Percentiles rank a stretch among this genome's conserved stretches.
Evolutionary conservation across 2,888 invertebrate genomes (phyloP).

Genomic region (Acronicta aceris): DNA sequence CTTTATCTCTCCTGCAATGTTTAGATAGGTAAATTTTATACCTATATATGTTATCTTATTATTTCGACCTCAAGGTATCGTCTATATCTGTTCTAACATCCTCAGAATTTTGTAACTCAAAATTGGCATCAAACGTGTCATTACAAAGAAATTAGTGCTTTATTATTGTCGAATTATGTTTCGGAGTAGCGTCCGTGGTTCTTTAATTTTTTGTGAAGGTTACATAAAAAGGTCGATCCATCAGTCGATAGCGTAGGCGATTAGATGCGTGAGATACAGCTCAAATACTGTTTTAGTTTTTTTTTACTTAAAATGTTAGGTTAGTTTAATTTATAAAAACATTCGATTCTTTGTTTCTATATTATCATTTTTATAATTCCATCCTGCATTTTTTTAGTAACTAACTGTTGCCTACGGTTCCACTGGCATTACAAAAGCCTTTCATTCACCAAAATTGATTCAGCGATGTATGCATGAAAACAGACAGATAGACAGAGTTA

Average conservation of each 20-base stretch:
- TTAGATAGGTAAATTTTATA: too few relatives aligned
- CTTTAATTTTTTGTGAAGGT: conserved; percentile 58
- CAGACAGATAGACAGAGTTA: too few relatives aligned
- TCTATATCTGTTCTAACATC: conserved; percentile 53
- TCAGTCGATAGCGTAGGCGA: conserved; percentile 66
- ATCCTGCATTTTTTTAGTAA: too few relatives aligned
- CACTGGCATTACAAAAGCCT: too few relatives aligned
- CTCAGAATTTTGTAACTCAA: conserved; percentile 43
- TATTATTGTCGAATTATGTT: conserved; percentile 75
- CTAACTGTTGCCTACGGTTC: too few relatives aligned
- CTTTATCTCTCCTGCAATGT: too few relatives aligned
- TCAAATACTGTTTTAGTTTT: conserved; percentile 31
- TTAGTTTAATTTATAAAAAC: too few relatives aligned
- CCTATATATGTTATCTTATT: conserved; percentile 1
- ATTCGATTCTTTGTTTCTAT: background rate
- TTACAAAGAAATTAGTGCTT: conserved; percentile 77
- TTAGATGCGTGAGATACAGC: conserved; percentile 57
- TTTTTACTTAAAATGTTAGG: background rate
- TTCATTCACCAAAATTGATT: too few relatives aligned
- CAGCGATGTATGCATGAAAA: too few relatives aligned
- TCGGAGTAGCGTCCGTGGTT: conserved; percentile 63
- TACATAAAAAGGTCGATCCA: conserved; percentile 60
- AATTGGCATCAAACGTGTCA: conserved; percentile 65
- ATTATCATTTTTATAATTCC: too few relatives aligned
- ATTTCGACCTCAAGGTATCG: conserved; percentile 31